Conservation (phyloP, 2,113 vertebrate species). For the Aphelocoma coerulescens region DNA sequence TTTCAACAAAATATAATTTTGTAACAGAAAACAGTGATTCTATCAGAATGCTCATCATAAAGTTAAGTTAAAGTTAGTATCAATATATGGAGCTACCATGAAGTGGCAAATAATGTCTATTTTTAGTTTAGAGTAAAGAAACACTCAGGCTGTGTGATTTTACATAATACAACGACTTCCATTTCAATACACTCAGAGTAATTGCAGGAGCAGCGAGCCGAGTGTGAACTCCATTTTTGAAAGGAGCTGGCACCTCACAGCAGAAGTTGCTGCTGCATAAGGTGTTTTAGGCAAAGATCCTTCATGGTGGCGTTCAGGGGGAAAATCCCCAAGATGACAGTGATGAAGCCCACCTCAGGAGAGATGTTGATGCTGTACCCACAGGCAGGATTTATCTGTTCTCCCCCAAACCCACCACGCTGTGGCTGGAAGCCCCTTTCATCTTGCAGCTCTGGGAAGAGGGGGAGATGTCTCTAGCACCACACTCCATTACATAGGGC, state of each 20-base stretch:
- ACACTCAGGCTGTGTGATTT: constrained; percentile 2
- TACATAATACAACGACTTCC: not conserved
- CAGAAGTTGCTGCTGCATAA: not conserved
- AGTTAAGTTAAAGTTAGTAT: not conserved
- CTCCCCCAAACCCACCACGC: not conserved
- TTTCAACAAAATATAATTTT: not conserved
- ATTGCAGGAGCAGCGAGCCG: not conserved
- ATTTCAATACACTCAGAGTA: not conserved
- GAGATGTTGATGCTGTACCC: not conserved
- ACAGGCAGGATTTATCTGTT: not conserved
- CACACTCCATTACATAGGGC: accelerated
- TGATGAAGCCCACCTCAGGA: not conserved
- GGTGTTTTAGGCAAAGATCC: not conserved
- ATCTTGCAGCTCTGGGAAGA: not conserved
- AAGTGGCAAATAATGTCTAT: not conserved
- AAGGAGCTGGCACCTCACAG: not conserved
- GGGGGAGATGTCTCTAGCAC: not conserved
- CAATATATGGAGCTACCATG: not conserved
- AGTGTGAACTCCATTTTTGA: not conserved
- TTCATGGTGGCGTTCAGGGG: accelerated
- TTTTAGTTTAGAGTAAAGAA: constrained; percentile 18
- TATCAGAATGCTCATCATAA: not conserved
- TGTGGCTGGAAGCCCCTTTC: not conserved
- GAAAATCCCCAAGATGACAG: not conserved
- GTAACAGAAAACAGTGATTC: not conserved